These are phyloP conservation scores for Tinea semifulvella DNA, from an alignment of 2,888 invertebrate species.

Conservation along the genomic window DNA sequence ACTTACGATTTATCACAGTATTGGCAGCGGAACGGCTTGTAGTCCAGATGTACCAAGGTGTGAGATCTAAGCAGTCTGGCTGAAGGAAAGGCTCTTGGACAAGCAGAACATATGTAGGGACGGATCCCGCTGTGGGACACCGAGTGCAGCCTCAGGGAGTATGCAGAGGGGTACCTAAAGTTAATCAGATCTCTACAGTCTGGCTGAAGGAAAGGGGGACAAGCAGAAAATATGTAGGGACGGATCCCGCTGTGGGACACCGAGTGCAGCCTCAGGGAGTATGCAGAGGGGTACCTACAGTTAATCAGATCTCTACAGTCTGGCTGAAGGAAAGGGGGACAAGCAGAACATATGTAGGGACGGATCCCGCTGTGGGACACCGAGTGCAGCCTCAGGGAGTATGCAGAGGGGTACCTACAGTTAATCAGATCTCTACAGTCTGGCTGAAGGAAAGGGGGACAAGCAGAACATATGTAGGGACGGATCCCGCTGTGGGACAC, in stretches of 20 bases:
- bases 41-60: conserved; percentile 59
- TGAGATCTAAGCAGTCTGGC: conserved; percentile 57
- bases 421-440: conserved; percentile 52
- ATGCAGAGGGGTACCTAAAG: conserved; percentile 40
- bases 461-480: conserved; percentile 42
- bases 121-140: conserved; percentile 41
- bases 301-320: conserved; percentile 52
- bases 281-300: conserved; percentile 40
- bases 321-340: conserved; percentile 48
- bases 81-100: conserved; percentile 49
- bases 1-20: conserved; percentile 62
- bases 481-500: conserved; percentile 41
- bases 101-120: conserved; percentile 42
- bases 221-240: conserved; percentile 42
- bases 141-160: conserved; percentile 39
- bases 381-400: conserved; percentile 39
- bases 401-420: conserved; percentile 40
- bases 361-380: conserved; percentile 41
- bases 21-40: conserved; percentile 60
- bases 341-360: conserved; percentile 42
- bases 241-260: conserved; percentile 41
- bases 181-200: conserved; percentile 52
- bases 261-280: conserved; percentile 39
- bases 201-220: conserved; percentile 48
- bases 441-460: conserved; percentile 48